Evolutionary conservation across 2,113 vertebrate genomes (phyloP).

Genomic region (Festucalex cinctus): DNA sequence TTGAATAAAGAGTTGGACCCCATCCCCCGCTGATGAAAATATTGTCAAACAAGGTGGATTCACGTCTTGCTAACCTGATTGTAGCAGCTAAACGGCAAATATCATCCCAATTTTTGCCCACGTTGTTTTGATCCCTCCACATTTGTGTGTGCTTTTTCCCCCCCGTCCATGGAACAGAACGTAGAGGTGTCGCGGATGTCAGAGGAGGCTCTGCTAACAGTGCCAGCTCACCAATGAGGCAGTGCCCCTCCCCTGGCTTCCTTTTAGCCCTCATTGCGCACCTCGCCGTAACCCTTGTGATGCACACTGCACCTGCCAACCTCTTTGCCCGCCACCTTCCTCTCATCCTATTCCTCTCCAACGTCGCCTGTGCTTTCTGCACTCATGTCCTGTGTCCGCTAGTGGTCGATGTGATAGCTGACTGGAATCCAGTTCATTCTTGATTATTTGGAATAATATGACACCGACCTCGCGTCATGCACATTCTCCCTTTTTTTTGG

Average conservation of each 20-base stretch:
- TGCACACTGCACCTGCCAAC: constrained; percentile 28
- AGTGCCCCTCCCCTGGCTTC: constrained; percentile 4
- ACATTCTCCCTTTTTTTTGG: constrained; percentile 51
- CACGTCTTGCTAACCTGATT: neutral
- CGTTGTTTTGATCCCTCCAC: constrained; percentile 44
- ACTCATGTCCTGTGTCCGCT: neutral
- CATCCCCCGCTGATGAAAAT: neutral
- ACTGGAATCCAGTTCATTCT: constrained; percentile 69
- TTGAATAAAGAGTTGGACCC: neutral
- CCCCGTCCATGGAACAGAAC: constrained; percentile 78
- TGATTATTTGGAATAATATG: constrained; percentile 30
- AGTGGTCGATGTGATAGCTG: constrained; percentile 21
- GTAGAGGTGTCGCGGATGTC: constrained; percentile 91
- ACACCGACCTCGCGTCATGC: constrained; percentile 25
- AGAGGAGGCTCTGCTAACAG: constrained; percentile 91
- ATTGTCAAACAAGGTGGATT: neutral
- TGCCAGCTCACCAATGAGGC: constrained; percentile 90
- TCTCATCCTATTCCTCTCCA: constrained; percentile 10
- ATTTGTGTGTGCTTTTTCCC: constrained; percentile 32
- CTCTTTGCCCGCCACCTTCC: constrained; percentile 10
- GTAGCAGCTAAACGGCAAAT: neutral
- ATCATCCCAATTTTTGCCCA: neutral
- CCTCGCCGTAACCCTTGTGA: constrained; percentile 13
- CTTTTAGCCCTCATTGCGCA: constrained; percentile 20
- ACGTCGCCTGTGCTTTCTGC: constrained; percentile 11